Base-by-base conservation (phyloP, 2,888 invertebrate genomes). In the Drosophila hamatofila region DNA sequence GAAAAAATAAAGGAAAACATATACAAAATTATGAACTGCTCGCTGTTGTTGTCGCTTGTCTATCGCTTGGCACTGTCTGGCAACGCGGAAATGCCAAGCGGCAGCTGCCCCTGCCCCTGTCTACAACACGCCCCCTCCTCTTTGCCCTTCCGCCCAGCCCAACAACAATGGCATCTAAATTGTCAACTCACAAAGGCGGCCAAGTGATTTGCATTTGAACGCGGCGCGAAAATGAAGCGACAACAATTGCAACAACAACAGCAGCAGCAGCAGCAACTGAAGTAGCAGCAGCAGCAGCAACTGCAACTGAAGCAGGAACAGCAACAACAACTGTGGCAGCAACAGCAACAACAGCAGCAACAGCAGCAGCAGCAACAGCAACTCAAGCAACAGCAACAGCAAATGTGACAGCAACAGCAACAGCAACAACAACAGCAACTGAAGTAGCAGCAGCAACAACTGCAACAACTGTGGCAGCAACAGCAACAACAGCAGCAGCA, bases 131-230 rank as follows among this genome's bases (percentile, higher is more conserved):
- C 23, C 41, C 46, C 56, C 33, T 18, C 33, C 49, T 14, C 48
- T 23, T 54, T 63, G 54, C 66, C 35, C 41, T 56, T 58, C 12
- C 58, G 63, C 37, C n/a, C 55, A 37, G 25, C 71, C 18, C 46
- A n/a, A 48, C 72, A 87, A 84, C 84, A 84, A 84, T 90, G 88
- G 75, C 87, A 72, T 88, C 81, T 70, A 90, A 90, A 84, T 84
- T 84, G 84, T 90, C 84, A 84, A 88, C 90, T 90, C 72, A 88
- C 89, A 90, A 90, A 86, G 77, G 84, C 90, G 84, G 81, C 86
- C 90, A 89, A 89, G 71, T 85, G 88, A 85, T 85, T 85, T 85
- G 85, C 85, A 85, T 85, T 90, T 90, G 88, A 89, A 89, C 80
- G 75, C 88, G 75, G 72, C 88, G 85, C 76, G 90, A 85, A 90